phyloP scores from a whole-genome alignment of 2,113 vertebrate species.

The Copsychus sechellarum region DNA sequence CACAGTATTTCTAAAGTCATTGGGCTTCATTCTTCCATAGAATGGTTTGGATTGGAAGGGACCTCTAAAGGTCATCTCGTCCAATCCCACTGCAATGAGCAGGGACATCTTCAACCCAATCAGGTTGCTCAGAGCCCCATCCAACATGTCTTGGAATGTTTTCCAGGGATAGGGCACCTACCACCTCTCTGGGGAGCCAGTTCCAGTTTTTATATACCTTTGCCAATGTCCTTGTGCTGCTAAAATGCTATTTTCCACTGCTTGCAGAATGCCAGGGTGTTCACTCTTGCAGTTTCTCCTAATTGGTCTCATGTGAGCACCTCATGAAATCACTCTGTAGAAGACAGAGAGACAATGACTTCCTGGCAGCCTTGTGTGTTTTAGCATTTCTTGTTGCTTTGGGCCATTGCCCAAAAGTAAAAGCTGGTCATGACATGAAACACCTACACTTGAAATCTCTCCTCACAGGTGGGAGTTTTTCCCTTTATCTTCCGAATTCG shows the following conservation, averaged over 20 bases:
- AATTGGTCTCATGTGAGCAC: background rate
- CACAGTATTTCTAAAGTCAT: background rate
- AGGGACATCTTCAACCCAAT: background rate
- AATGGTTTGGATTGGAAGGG: background rate
- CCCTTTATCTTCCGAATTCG: background rate
- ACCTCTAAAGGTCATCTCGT: background rate
- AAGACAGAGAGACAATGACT: background rate
- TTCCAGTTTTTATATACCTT: background rate
- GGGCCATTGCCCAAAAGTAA: background rate
- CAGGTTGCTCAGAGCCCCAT: background rate
- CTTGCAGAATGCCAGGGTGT: background rate
- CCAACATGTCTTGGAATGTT: background rate
- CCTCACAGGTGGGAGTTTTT: background rate
- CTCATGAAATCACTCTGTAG: background rate
- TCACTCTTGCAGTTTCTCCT: background rate
- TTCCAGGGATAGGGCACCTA: background rate
- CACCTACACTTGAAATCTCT: background rate
- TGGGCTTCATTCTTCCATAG: background rate
- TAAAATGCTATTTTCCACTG: background rate
- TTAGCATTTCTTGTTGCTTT: background rate
- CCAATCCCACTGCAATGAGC: background rate
- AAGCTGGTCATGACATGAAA: background rate
- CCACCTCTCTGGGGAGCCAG: background rate
- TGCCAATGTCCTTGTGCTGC: background rate
- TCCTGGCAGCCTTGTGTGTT: background rate